Evolutionary conservation across 1,140 invertebrate genomes (phyloP), one percentile per base, ranked within the genome.

Genomic region (Papilio polytes): DNA sequence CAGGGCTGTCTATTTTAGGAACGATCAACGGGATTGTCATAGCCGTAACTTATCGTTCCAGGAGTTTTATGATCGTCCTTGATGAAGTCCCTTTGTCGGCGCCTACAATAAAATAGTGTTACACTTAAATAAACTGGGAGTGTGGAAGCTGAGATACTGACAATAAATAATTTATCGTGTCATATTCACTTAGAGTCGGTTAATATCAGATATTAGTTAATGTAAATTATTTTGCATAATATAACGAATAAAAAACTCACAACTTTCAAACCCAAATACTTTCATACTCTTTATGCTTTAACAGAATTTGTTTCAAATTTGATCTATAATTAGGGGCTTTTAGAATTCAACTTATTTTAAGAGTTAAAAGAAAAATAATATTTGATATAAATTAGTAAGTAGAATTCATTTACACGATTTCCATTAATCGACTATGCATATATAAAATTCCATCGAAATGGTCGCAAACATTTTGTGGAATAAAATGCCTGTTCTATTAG

Each of bases 31-130:
- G 74, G 26, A 51, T 26, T 77, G 51, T 59, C 8, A 78, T 78
- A 78, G 51, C 51, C 48, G 74, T 78, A 56, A 78, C 51, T 56
- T 78, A 22, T 78, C 74, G 51, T 78, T 78, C 51, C 26, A 26
- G 63, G 51, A 36, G 74, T 22, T 78, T 56, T 36, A 78, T 56
- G 22, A 9, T 56, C 74, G 18, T 78, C 48, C 74, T 78, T 59
- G 48, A 53, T 26, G 31, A 78, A 78, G 26, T 78, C 74, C 31
- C 74, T 56, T 78, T 41, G 74, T n/a, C 74, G 51, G 51, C 53
- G 18, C 26, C 53, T 78, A 59, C 26, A 78, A 78, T 78, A 78
- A 78, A 56, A 56, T 78, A 78, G 72, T 74, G 36, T 41, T 74
- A 74, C 18, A 44, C 73, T 63, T 26, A 63, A 63, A 31, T 22